phyloP scores from a whole-genome alignment of 2,797 vertebrate genomes.

The Heliangelus exortis region DNA sequence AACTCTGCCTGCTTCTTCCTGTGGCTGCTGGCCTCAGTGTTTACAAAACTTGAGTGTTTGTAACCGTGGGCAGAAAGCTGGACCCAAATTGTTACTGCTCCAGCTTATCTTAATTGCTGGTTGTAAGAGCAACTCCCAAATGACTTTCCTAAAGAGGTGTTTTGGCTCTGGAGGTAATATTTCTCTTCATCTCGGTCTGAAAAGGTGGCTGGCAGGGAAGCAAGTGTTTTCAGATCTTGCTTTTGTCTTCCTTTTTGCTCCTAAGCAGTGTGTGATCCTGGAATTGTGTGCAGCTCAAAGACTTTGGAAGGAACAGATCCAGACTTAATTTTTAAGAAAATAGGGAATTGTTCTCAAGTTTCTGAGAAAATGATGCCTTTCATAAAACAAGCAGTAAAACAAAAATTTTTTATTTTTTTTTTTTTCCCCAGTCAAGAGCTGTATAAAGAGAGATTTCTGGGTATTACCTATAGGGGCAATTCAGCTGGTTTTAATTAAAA shows the following conservation, averaged over 20 bases:
- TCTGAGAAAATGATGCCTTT: background rate
- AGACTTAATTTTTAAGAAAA: background rate
- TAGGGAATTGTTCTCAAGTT: background rate
- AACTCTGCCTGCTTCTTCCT: background rate
- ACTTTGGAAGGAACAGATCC: background rate
- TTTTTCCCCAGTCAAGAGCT: background rate
- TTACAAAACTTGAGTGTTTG: background rate
- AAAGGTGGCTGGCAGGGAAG: background rate
- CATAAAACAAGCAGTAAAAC: background rate
- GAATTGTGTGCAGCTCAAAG: background rate
- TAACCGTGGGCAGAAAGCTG: background rate
- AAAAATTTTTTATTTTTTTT: background rate
- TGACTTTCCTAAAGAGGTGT: background rate
- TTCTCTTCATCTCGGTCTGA: background rate
- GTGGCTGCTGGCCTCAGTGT: background rate
- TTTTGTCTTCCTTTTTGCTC: fast-evolving
- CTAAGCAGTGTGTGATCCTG: background rate
- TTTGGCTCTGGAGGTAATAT: background rate
- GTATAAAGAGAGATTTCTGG: background rate
- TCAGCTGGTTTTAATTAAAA: constrained; percentile 39
- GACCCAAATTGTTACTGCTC: background rate
- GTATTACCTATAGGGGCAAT: background rate
- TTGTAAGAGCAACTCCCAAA: background rate
- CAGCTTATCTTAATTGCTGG: background rate
- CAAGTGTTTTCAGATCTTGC: background rate